phyloP scores from a whole-genome alignment of 2,797 vertebrate genomes.

The Lithobates pipiens region DNA sequence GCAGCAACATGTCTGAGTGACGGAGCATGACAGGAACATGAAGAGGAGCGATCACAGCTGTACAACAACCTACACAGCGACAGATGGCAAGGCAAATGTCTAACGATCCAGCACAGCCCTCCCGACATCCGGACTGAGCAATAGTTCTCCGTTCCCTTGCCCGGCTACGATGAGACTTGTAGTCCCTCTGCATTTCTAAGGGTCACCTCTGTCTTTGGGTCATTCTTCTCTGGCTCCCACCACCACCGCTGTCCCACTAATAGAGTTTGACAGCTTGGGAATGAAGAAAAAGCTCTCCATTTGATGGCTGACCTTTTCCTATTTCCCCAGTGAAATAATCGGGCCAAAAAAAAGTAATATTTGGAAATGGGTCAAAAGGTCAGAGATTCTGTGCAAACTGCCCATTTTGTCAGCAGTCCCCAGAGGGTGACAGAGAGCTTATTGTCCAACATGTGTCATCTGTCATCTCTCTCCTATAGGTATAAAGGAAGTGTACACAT shows the following conservation, averaged over 20 bases:
- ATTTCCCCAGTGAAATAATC: constrained; percentile 62
- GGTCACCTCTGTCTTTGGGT: neutral
- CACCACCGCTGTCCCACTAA: constrained; percentile 20
- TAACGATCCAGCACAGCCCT: constrained; percentile 3
- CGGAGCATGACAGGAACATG: constrained; percentile 49
- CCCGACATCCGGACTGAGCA: neutral
- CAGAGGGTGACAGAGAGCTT: constrained; percentile 19
- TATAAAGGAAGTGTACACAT: neutral
- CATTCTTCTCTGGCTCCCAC: no score
- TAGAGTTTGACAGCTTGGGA: constrained; percentile 37
- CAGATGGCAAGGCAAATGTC: constrained; percentile 21
- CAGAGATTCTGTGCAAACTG: constrained; percentile 23
- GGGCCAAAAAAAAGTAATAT: constrained; percentile 58
- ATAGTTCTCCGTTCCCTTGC: neutral
- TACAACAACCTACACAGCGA: neutral
- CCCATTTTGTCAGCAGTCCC: constrained; percentile 49
- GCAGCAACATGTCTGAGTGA: constrained; percentile 23
- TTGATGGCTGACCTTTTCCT: constrained; percentile 61
- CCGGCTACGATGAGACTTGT: neutral
- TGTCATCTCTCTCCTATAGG: neutral
- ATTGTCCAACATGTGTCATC: constrained; percentile 18
- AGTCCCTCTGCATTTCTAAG: neutral
- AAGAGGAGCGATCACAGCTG: neutral
- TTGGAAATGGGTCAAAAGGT: constrained; percentile 55
- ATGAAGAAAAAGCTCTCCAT: constrained; percentile 41